phyloP scores from a whole-genome alignment of 2,888 invertebrate species.

The Meta bourneti region DNA sequence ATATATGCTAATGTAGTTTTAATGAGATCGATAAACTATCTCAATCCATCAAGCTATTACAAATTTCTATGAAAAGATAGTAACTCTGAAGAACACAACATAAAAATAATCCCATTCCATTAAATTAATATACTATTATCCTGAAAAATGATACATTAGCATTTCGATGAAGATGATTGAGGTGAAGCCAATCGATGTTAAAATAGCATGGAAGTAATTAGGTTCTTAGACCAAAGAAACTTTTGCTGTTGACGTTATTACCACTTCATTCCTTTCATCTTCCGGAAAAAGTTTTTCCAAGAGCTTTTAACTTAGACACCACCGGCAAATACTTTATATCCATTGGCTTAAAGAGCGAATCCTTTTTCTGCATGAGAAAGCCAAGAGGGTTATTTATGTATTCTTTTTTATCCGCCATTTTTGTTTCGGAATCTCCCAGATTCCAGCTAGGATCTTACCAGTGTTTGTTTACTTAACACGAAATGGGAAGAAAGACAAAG shows the following conservation, averaged over 20 bases:
- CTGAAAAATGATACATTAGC: too few species aligned
- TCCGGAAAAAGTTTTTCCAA: not conserved
- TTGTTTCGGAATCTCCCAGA: not conserved
- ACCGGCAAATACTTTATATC: constrained; percentile 52
- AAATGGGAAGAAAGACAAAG: not conserved
- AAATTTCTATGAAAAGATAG: too few species aligned
- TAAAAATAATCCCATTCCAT: too few species aligned
- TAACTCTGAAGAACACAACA: too few species aligned
- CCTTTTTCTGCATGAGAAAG: constrained; percentile 3
- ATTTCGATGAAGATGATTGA: constrained; percentile 17
- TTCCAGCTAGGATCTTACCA: not conserved
- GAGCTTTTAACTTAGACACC: constrained; percentile 26
- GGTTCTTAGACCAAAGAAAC: not conserved
- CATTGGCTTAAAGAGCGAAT: constrained; percentile 41
- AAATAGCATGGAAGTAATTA: not conserved
- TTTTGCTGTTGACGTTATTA: constrained; percentile 18
- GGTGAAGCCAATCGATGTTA: constrained; percentile 19
- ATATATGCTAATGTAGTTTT: too few species aligned
- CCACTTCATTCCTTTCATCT: constrained; percentile 23
- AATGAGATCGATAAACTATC: too few species aligned
- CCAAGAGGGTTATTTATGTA: constrained; percentile 1
- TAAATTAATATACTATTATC: too few species aligned
- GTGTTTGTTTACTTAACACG: constrained; percentile 29
- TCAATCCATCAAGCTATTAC: too few species aligned
- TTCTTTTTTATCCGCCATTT: constrained; percentile 22